Conservation (phyloP, 1,140 invertebrate species). For the Pseudoatta argentina region DNA sequence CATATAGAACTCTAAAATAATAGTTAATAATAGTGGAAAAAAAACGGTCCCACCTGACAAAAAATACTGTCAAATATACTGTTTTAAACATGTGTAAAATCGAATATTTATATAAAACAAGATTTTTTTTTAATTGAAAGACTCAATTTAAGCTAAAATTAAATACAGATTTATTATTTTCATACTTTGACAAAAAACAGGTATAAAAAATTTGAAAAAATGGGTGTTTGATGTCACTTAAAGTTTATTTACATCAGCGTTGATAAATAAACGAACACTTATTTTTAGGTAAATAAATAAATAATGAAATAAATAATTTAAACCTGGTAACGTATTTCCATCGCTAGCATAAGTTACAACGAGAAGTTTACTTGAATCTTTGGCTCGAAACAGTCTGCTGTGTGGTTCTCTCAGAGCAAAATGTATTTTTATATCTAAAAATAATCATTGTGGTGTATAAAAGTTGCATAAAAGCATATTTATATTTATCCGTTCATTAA, state of each 20-base stretch:
- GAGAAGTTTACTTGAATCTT: conserved; percentile 86
- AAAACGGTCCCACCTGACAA: too few species aligned
- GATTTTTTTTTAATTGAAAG: too few species aligned
- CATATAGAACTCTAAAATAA: too few species aligned
- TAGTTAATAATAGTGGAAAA: too few species aligned
- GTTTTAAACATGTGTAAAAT: too few species aligned
- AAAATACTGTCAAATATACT: too few species aligned
- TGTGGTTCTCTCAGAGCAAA: conserved; percentile 83
- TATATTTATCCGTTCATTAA: background rate
- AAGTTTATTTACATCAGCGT: background rate
- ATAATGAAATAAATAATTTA: conserved; percentile 5
- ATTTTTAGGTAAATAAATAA: background rate
- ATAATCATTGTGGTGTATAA: background rate
- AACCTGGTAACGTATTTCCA: conserved; percentile 89
- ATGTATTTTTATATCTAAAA: conserved; percentile 81
- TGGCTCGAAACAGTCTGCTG: conserved; percentile 77
- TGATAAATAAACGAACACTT: background rate
- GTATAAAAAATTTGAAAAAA: too few species aligned
- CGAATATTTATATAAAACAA: too few species aligned
- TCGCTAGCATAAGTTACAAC: conserved; percentile 90
- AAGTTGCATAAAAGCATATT: background rate
- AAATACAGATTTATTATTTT: too few species aligned
- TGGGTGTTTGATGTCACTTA: too few species aligned
- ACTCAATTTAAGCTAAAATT: too few species aligned
- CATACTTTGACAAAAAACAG: too few species aligned